These are phyloP conservation scores for Lochmaea crataegi DNA, from an alignment of 2,888 invertebrate species.

Conservation along the genomic window DNA sequence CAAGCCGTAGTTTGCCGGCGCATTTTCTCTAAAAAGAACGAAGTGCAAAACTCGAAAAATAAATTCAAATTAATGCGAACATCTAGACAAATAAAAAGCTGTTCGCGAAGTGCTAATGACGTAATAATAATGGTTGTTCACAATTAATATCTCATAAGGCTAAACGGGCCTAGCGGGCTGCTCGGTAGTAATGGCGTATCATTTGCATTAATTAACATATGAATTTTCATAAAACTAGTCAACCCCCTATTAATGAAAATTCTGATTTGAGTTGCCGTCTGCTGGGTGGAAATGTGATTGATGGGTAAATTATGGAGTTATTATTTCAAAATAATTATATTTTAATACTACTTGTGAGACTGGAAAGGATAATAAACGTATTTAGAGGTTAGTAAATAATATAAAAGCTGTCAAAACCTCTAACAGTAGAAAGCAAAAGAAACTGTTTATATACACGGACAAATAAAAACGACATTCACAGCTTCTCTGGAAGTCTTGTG, in stretches of 20 bases:
- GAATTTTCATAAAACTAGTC: slow-evolving; percentile 53
- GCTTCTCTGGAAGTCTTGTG: no score
- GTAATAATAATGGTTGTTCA: slow-evolving; percentile 65
- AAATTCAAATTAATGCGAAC: slow-evolving; percentile 61
- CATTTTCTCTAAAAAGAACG: slow-evolving; percentile 26
- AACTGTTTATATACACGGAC: no score
- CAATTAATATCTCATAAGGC: slow-evolving; percentile 66
- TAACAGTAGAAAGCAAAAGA: no score
- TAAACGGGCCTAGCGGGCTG: slow-evolving; percentile 55
- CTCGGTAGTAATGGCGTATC: slow-evolving; percentile 57
- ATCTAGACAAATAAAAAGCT: slow-evolving; percentile 58
- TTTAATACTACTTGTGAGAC: background rate
- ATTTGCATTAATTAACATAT: slow-evolving; percentile 62
- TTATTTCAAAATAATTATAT: slow-evolving; percentile 13
- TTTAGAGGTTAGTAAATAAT: background rate
- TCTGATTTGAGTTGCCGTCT: slow-evolving; percentile 30
- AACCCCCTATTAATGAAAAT: slow-evolving; percentile 42
- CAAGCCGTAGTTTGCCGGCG: slow-evolving; percentile 7
- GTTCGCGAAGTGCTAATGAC: slow-evolving; percentile 64
- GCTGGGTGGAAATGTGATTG: slow-evolving; percentile 17
- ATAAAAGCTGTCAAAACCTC: no score
- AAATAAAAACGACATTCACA: no score
- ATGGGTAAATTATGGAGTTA: slow-evolving; percentile 28
- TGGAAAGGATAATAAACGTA: background rate
- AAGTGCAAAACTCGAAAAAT: slow-evolving; percentile 41